Conservation (phyloP, 2,113 vertebrate genomes). For the Gymnocephalus cernua region DNA sequence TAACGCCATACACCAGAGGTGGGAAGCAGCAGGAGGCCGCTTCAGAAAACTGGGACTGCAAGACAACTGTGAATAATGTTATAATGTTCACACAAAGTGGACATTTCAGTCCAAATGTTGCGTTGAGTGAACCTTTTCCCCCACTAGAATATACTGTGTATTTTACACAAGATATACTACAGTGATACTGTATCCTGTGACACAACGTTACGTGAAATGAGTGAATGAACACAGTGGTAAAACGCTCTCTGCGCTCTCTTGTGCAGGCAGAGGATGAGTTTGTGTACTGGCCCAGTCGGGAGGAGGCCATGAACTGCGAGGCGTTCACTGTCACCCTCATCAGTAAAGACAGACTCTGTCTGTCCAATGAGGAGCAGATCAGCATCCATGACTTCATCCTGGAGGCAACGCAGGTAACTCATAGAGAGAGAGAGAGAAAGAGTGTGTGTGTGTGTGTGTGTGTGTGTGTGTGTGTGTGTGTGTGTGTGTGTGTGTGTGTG, state of each 20-base stretch:
- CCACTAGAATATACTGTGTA: neutral
- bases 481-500: neutral
- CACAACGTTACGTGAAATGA: neutral
- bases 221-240: neutral
- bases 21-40: too few relatives aligned
- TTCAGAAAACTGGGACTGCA: too few relatives aligned
- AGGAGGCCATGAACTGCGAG: slow-evolving; percentile 98
- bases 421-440: too few relatives aligned
- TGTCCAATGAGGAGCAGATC: slow-evolving; percentile 95
- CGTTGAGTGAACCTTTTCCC: neutral
- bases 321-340: slow-evolving; percentile 96
- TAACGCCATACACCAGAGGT: too few relatives aligned
- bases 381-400: slow-evolving; percentile 97
- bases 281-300: slow-evolving; percentile 95
- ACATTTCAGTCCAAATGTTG: neutral
- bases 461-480: slow-evolving; percentile 1
- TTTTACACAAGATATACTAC: neutral
- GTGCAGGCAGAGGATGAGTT: slow-evolving; percentile 94
- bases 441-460: neutral
- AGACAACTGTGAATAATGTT: too few relatives aligned
- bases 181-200: neutral
- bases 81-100: too few relatives aligned
- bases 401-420: slow-evolving; percentile 92
- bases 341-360: slow-evolving; percentile 94
- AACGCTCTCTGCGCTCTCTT: neutral